Base-by-base conservation (phyloP, 1,140 invertebrate species). In the Habropoda laboriosa region DNA sequence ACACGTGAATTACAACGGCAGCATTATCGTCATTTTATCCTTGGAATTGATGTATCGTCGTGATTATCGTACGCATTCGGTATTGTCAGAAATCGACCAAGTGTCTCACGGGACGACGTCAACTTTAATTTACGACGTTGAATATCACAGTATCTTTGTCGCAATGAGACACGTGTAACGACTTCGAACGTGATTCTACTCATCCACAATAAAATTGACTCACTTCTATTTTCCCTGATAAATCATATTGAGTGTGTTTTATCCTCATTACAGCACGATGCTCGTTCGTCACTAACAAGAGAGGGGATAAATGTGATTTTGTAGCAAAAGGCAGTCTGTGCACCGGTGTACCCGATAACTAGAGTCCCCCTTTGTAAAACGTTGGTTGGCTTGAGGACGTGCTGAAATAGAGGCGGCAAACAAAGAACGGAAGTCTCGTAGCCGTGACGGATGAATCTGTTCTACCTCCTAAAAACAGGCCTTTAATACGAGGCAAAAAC, bases 371-470 rank as follows among this genome's bases (percentile, higher is more conserved):
- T 82, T 82, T 49, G 49, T 53, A n/a, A n/a, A n/a, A n/a, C n/a
- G n/a, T n/a, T n/a, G 42, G 4, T 12, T 51, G 47, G n/a, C 30
- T 32, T 18, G 42, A 83, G 63, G 74, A 83, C 60, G 42, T 61
- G 51, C 68, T 73, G 53, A 74, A 84, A 84, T 79, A 82, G 74
- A 78, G 68, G 24, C 38, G 13, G 53, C 35, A 53, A 79, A 83
- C 77, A 70, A 75, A 82, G 81, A 84, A 49, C 82, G 82, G 81
- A 80, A 84, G 82, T 82, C 70, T 64, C 45, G 24, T 21, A 75
- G 45, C 70, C 80, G 38, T 82, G 75, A 82, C 64, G 72, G 79
- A 82, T 38, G 51, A 30, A 63, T 70, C 27, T 45, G 76, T 51
- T 58, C 51, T 49, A 18, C 40, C 57, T n/a, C 27, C 63, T 71